Evolutionary conservation across 2,797 vertebrate genomes (phyloP).

Genomic region (Dryobates pubescens): DNA sequence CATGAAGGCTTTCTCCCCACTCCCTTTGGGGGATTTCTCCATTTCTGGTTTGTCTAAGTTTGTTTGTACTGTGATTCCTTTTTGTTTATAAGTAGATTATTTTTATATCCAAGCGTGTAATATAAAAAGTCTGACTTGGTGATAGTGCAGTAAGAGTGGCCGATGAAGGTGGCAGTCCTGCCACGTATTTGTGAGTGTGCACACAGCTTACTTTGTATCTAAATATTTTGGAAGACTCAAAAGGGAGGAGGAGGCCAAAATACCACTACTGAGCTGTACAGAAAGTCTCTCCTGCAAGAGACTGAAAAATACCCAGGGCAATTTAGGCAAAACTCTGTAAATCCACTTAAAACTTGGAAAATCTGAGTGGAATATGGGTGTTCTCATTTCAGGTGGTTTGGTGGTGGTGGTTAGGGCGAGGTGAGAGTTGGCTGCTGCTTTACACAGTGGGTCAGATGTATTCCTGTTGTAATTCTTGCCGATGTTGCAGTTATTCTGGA

Average conservation of each 20-base stretch:
- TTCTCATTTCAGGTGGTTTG: conserved; percentile 13
- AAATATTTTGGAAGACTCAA: conserved; percentile 46
- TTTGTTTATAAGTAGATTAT: conserved; percentile 61
- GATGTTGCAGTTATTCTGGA: background rate
- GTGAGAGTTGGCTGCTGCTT: conserved; percentile 60
- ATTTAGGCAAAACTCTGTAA: conserved; percentile 43
- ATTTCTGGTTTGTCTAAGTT: conserved; percentile 58
- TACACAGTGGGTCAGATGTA: conserved; percentile 22
- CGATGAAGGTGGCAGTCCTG: conserved; percentile 17
- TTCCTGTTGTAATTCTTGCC: background rate
- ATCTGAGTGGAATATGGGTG: conserved; percentile 40
- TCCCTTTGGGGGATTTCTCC: conserved; percentile 64
- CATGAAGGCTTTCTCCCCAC: conserved; percentile 61
- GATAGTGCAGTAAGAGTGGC: conserved; percentile 39
- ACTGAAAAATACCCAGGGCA: conserved; percentile 58
- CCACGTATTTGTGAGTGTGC: background rate
- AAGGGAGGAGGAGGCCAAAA: conserved; percentile 68
- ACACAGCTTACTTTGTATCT: conserved; percentile 47
- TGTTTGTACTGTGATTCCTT: conserved; percentile 69
- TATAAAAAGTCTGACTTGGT: conserved; percentile 22
- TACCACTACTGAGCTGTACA: conserved; percentile 72
- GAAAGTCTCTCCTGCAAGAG: conserved; percentile 40
- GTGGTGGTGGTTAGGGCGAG: conserved; percentile 19
- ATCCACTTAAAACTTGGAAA: conserved; percentile 61
- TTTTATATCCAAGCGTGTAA: conserved; percentile 59